Base-by-base conservation (phyloP, 2,113 vertebrate genomes). In the Microcebus murinus region DNA sequence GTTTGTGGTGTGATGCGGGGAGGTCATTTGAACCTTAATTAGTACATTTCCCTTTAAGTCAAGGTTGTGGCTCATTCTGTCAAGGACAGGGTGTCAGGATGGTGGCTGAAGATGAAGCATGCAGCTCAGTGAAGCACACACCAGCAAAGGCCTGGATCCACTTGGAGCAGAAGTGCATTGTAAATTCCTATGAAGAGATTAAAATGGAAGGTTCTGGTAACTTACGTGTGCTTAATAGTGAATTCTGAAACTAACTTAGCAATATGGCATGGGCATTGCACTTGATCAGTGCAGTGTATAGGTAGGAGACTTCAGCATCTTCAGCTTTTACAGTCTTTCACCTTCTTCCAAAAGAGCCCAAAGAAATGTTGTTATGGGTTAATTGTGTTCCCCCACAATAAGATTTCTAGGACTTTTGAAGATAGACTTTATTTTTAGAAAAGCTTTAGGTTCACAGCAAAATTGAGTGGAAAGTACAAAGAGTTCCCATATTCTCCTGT, bases 21-120 rank as follows among this genome's bases (percentile, higher is more conserved):
- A 15, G 23, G 8, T 59, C 1, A 0, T 25, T 9, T 87, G 65
- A 96, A 84, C 48, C 88, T 94, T 94, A 74, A 74, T 36, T 0
- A 0, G 88, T 82, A 48, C 34, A 90, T 25, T 89, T 63, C 93
- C 90, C 63, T 39, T 63, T 39, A 91, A 71, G 6, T 55, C 67
- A 82, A 97, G 55, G 11, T 6, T 36, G 21, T 20, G 17, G 82
- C 57, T 96, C 79, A 31, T 87, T 29, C 10, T 89, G 8, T 77
- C 71, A 34, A 18, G 18, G 68, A 61, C 50, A 59, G 18, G 52
- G 79, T 1, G 36, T 52, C 31, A 25, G 31, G 36, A 23, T 15
- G 9, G 0, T 2, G 39, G 45, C 3, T 3, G 1, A 34, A 92
- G 52, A 23, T 13, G 21, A 18, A 0, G 0, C 36, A 17, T 0